Evolutionary conservation across 1,140 invertebrate genomes (phyloP).

Genomic region (Belonocnema kinseyi): DNA sequence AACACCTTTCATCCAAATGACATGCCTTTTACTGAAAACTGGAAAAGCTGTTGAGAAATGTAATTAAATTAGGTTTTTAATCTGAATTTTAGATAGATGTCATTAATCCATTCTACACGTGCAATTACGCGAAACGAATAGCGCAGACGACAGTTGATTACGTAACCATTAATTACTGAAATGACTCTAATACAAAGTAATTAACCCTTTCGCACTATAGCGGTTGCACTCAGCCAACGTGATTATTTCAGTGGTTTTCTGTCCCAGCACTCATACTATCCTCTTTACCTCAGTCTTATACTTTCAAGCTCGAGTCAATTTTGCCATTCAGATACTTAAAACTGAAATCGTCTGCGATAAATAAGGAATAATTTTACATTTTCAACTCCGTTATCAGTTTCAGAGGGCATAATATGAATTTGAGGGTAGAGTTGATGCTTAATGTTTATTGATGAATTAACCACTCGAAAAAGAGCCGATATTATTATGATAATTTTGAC

Average conservation of each 20-base stretch:
- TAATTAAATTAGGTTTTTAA: too few species aligned
- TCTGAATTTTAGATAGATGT: too few species aligned
- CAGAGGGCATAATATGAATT: too few species aligned
- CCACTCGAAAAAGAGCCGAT: constrained; percentile 8
- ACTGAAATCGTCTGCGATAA: constrained; percentile 9
- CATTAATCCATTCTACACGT: too few species aligned
- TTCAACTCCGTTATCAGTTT: background rate
- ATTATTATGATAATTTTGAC: constrained; percentile 15
- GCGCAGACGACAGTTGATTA: constrained; percentile 1
- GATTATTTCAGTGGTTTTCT: constrained; percentile 10
- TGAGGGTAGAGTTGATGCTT: background rate
- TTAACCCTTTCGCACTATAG: background rate
- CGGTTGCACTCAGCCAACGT: background rate
- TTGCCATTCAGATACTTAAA: constrained; percentile 8
- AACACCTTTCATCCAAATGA: too few species aligned
- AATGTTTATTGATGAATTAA: constrained; percentile 26
- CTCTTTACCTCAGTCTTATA: background rate
- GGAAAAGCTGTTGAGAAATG: too few species aligned
- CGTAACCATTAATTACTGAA: constrained; percentile 10
- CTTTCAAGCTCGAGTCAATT: constrained; percentile 2
- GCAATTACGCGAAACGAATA: background rate
- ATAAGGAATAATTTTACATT: constrained; percentile 23
- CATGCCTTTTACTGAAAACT: too few species aligned
- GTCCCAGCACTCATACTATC: background rate
- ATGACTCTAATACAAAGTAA: constrained; percentile 23